Base-by-base conservation (phyloP, 2,797 vertebrate genomes). In the Pipistrellus nathusii region DNA sequence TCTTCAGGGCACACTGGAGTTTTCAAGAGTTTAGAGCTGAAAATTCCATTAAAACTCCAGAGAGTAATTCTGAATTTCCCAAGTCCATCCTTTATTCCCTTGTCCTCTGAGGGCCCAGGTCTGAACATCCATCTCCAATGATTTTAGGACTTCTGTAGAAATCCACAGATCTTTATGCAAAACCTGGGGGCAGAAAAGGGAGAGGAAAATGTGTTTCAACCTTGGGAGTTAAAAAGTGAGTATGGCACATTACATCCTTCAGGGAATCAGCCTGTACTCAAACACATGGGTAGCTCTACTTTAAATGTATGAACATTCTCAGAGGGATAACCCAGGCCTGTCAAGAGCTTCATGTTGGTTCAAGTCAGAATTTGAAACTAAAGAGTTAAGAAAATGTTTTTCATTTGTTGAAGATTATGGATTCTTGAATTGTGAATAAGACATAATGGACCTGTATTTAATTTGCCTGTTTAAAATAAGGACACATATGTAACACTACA, bases 341-440 rank as follows among this genome's bases (percentile, higher is more conserved):
- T 59, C 30, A 51, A 66, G 46, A 59, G 55, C 35, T 7, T 55
- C 20, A 0, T 25, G 3, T 44, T 51, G 13, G 21, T 75, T 91
- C 27, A 68, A 4, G 17, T 91, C 38, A 81, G 53, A 88, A 81
- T 90, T 88, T 90, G 12, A n/a, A n/a, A 23, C 66, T 64, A 83
- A 38, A 72, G n/a, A 87, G n/a, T 35, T 53, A 85, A 38, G 21
- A 81, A 92, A 53, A 8, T 18, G 44, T 41, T 53, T 53, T 2
- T n/a, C 30, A 55, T 81, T 90, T 85, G 46, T 84, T 85, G 8
- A n/a, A 93, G 17, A 85, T 48, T 80, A 85, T 51, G 41, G 35
- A 73, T 66, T 85, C 32, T 83, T 76, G 64, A 90, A 88, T 82
- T 95, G 38, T 88, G 44, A 8, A 14, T 90, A 78, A 93, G 23